phyloP scores from a whole-genome alignment of 2,113 vertebrate genomes.

The Scophthalmus maximus region DNA sequence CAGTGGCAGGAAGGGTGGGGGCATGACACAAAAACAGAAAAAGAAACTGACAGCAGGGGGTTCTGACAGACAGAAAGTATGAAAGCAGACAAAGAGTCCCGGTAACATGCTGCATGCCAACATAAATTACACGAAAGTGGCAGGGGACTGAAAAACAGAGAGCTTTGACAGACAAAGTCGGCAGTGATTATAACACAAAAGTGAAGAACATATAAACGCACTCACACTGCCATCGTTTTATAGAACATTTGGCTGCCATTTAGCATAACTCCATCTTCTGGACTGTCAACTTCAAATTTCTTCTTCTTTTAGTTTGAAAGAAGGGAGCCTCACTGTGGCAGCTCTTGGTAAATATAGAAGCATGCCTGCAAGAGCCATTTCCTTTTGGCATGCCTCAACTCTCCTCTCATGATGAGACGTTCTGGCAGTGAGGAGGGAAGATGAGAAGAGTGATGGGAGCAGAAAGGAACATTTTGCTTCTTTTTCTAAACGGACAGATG shows the following conservation, averaged over 20 bases:
- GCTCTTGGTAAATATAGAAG: slow-evolving; percentile 49
- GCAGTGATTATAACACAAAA: not conserved
- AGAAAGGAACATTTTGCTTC: slow-evolving; percentile 47
- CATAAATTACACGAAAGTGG: not conserved
- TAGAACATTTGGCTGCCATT: not conserved
- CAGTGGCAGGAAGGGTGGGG: too few relatives aligned
- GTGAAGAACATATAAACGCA: too few relatives aligned
- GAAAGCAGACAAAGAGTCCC: too few relatives aligned
- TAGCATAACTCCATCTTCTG: slow-evolving; percentile 3
- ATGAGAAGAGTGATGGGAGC: slow-evolving; percentile 29
- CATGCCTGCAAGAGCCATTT: slow-evolving; percentile 59
- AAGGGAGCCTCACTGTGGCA: slow-evolving; percentile 17
- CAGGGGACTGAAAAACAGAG: too few relatives aligned
- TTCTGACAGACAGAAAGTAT: too few relatives aligned
- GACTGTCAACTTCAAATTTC: slow-evolving; percentile 9
- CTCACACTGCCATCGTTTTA: not conserved
- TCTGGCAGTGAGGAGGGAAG: slow-evolving; percentile 45
- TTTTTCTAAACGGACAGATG: slow-evolving; percentile 25
- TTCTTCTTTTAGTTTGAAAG: not conserved
- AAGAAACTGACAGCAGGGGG: too few relatives aligned
- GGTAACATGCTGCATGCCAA: too few relatives aligned
- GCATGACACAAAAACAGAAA: too few relatives aligned
- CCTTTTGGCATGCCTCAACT: slow-evolving; percentile 58
- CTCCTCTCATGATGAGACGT: slow-evolving; percentile 59
- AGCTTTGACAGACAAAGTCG: too few relatives aligned